These are phyloP conservation scores for Phalloptychus januarius DNA, from an alignment of 2,797 vertebrate species.

Conservation along the genomic window DNA sequence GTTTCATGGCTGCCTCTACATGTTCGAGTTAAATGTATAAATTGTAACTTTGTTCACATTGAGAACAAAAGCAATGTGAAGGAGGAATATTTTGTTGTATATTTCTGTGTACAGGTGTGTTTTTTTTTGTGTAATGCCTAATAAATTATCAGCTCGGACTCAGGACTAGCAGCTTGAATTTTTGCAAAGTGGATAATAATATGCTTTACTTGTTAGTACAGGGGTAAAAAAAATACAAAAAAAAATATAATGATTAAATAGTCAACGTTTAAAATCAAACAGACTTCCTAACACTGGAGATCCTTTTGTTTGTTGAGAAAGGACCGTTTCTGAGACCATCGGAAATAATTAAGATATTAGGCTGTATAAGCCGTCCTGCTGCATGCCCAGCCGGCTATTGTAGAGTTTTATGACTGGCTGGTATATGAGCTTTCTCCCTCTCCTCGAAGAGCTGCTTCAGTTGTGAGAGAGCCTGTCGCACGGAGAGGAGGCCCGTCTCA, in stretches of 20 bases:
- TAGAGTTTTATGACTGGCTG: constrained; percentile 99
- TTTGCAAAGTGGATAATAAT: constrained; percentile 23
- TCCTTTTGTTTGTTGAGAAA: not conserved
- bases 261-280: not conserved
- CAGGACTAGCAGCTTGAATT: constrained; percentile 54
- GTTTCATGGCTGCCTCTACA: constrained; percentile 27
- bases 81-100: constrained; percentile 68
- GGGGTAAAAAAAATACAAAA: not conserved
- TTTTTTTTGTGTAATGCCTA: constrained; percentile 81
- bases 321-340: constrained; percentile 62
- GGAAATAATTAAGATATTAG: constrained; percentile 93
- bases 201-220: not conserved
- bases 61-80: constrained; percentile 46
- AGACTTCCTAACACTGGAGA: not conserved
- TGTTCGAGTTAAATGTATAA: constrained; percentile 56
- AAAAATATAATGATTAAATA: not conserved
- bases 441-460: constrained; percentile 90
- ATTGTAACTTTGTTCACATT: constrained; percentile 47
- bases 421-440: constrained; percentile 95
- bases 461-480: constrained; percentile 84
- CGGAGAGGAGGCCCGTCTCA: constrained; percentile 84
- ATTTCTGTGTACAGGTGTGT: constrained; percentile 75
- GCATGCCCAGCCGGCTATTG: constrained; percentile 96
- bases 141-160: constrained; percentile 82
- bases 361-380: constrained; percentile 88